Evolutionary conservation across 2,888 invertebrate species (phyloP).

Genomic region (Luperina nickerlii): DNA sequence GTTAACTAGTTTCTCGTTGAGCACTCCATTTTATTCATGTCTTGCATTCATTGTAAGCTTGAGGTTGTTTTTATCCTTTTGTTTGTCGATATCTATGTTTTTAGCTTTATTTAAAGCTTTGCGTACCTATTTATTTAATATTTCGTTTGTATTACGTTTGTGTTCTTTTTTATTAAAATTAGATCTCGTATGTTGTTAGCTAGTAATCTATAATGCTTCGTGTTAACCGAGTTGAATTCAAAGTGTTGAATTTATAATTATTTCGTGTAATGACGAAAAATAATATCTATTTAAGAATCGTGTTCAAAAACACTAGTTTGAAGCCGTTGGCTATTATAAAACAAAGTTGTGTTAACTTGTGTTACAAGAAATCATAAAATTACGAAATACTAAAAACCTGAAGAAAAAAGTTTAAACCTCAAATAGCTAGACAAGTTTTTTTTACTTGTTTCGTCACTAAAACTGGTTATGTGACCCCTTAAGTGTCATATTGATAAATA

Average conservation of each 20-base stretch:
- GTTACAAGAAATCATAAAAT: background rate
- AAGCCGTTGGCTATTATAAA: background rate
- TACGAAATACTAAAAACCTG: background rate
- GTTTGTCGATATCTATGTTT: constrained; percentile 40
- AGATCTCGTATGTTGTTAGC: constrained; percentile 5
- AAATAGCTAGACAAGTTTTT: constrained; percentile 1
- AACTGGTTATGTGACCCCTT: constrained; percentile 20
- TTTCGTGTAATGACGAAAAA: constrained; percentile 11
- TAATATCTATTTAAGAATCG: background rate
- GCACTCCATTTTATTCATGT: constrained; percentile 52
- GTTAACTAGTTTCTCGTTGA: constrained; percentile 33
- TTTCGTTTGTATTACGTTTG: constrained; percentile 17
- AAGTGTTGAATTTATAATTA: constrained; percentile 1
- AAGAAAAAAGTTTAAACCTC: constrained; percentile 6
- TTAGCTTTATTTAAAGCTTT: constrained; percentile 54
- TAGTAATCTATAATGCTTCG: constrained; percentile 23
- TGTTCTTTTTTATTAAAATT: constrained; percentile 11
- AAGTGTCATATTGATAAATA: constrained; percentile 12
- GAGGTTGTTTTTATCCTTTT: constrained; percentile 36
- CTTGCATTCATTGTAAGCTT: constrained; percentile 55
- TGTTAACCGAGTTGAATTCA: constrained; percentile 7
- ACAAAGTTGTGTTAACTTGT: background rate
- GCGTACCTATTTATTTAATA: constrained; percentile 33
- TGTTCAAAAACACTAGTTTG: background rate
- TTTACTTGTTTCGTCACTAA: constrained; percentile 3